These are phyloP conservation scores for Apostichopus japonicus DNA, from an alignment of 35 echinoderm and acorn worm genomes.

Conservation along the genomic window DNA sequence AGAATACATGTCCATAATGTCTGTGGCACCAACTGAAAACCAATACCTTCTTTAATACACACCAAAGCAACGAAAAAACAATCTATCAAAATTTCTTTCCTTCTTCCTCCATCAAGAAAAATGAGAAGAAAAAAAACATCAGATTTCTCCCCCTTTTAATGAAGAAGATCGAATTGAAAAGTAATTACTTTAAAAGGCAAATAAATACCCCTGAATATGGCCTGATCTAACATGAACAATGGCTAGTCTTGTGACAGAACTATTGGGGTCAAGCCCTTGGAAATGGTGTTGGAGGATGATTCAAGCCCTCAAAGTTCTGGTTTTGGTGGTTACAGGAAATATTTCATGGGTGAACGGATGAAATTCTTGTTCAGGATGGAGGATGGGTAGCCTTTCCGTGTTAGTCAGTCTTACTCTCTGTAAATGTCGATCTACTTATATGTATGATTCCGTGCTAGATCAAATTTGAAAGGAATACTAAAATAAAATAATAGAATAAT, in stretches of 20 bases:
- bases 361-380: no score
- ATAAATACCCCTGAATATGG: neutral
- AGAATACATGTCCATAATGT: neutral
- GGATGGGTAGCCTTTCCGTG: no score
- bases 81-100: neutral
- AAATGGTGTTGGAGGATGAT: neutral
- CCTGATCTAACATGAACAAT: neutral
- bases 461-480: no score
- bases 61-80: neutral
- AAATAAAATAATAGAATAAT: no score
- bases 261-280: neutral
- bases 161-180: neutral
- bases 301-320: neutral
- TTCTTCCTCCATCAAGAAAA: neutral
- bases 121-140: neutral
- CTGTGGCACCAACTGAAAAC: neutral
- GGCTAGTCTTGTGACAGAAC: neutral
- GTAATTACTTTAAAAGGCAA: neutral
- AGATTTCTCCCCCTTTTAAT: neutral
- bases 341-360: conserved; percentile 2
- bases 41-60: neutral
- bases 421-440: no score
- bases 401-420: no score
- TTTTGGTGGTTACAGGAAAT: conserved; percentile 1
- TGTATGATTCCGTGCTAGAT: no score